Evolutionary conservation across 2,888 invertebrate genomes (phyloP), one percentile per base, ranked within the genome.

Genomic region (Zaprionus lineosus): DNA sequence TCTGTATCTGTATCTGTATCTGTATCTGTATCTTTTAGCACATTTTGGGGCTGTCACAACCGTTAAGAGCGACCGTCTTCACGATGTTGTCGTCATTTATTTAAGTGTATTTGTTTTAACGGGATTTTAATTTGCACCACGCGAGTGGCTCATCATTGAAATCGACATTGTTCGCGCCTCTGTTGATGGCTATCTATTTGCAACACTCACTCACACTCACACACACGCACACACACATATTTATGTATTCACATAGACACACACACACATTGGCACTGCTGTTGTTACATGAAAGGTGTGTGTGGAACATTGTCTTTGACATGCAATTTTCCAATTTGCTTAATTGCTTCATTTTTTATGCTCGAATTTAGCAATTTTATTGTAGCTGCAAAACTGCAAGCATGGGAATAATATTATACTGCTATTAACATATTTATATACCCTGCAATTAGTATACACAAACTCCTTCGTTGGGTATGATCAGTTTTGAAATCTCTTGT

Each of bases 301-400:
- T 41, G 48, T 29, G 58, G 44, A 43, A 75, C 55, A 63, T 31
- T 53, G 68, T 64, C 19, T 37, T 41, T 48, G 28, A 69, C 84
- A 84, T 84, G 84, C 63, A 77, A 77, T 77, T 84, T 73, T 73
- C 53, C 77, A 77, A 81, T 77, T 77, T 70, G 55, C 59, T 76
- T 81, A 81, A 81, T 84, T 81, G 81, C 57, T 47, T 61, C 69
- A 52, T 60, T 79, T 68, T 67, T 67, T 44, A 37, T 29, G 43
- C 19, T 39, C 50, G 47, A 68, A 47, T 62, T 50, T 31, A 46
- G 50, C 26, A 50, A 31, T 55, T 58, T 47, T 41, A 52, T 64
- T 64, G 59, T 14, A 33, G 28, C 18, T n/a, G n/a, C 11, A 15
- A 28, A 57, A 61, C 8, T 34, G 34, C 51, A 47, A 37, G n/a